A percentile compares a stretch with the other conserved stretches of the same genome.
Conservation (phyloP, 2,888 invertebrate genomes). For the Stenchaetothrips biformis region DNA sequence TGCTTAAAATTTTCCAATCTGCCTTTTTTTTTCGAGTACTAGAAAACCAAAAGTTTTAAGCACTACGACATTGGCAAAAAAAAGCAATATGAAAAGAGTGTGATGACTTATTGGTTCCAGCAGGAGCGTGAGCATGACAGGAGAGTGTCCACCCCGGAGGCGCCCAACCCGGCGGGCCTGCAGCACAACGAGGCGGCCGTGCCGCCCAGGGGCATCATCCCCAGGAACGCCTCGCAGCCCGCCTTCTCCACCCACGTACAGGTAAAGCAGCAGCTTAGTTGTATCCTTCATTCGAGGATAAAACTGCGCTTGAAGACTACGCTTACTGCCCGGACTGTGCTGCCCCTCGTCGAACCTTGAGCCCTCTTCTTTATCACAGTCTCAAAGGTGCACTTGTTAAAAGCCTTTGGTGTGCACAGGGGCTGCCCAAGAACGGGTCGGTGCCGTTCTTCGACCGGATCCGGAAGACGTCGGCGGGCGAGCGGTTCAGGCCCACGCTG, state of each 20-base stretch:
- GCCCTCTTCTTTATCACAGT: neutral
- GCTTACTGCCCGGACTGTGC: too few relatives aligned
- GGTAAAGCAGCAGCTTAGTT: neutral
- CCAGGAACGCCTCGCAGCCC: conserved; percentile 81
- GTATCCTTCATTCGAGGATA: too few relatives aligned
- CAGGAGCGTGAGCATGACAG: conserved; percentile 28
- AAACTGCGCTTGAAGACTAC: too few relatives aligned
- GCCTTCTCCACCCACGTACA: conserved; percentile 66
- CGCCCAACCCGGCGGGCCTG: neutral
- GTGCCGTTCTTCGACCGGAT: conserved; percentile 86
- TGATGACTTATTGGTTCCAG: neutral
- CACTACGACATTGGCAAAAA: too few relatives aligned
- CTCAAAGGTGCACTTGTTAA: too few relatives aligned
- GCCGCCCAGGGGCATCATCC: conserved; percentile 47
- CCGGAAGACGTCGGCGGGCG: conserved; percentile 75
- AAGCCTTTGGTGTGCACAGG: conserved; percentile 45
- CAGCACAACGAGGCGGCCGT: neutral
- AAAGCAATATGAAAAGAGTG: too few relatives aligned
- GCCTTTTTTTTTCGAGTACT: too few relatives aligned
- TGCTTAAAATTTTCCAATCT: too few relatives aligned
- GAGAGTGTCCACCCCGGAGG: conserved; percentile 15
- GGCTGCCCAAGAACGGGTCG: conserved; percentile 80
- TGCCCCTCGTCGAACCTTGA: too few relatives aligned
- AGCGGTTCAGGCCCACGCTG: conserved; percentile 77
- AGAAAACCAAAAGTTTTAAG: too few relatives aligned